phyloP scores from a whole-genome alignment of 2,113 vertebrate species.

The Daphoenositta chrysoptera region DNA sequence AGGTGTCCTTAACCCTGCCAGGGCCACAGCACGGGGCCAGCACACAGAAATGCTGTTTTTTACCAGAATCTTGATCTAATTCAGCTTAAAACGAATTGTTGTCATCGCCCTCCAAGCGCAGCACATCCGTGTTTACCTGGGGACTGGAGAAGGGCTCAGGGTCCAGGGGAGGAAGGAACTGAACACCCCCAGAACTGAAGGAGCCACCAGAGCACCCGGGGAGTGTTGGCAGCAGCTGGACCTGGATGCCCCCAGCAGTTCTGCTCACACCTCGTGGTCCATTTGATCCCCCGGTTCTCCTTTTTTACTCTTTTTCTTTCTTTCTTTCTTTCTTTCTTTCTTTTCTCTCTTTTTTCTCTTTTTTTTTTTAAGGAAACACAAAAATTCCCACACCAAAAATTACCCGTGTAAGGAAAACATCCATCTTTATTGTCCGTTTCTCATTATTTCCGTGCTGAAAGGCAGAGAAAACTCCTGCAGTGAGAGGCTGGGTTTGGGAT shows the following conservation, averaged over 20 bases:
- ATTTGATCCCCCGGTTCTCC: background rate
- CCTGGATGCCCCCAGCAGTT: background rate
- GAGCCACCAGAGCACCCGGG: background rate
- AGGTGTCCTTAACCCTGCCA: background rate
- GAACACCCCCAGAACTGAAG: background rate
- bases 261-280: background rate
- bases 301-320: background rate
- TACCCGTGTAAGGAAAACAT: background rate
- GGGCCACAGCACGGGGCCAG: background rate
- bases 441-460: background rate
- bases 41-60: background rate
- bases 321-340: too few relatives aligned
- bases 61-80: slow-evolving; percentile 32
- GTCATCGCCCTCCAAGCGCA: background rate
- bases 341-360: too few relatives aligned
- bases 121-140: slow-evolving; percentile 26
- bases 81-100: background rate
- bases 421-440: background rate
- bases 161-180: slow-evolving; percentile 7
- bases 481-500: background rate
- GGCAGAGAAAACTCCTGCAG: background rate
- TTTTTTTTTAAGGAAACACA: background rate
- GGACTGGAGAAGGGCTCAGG: background rate
- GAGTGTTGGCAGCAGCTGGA: background rate
- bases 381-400: background rate